phyloP scores from a whole-genome alignment of 2,888 invertebrate genomes.

The Drosophila phalerata region DNA sequence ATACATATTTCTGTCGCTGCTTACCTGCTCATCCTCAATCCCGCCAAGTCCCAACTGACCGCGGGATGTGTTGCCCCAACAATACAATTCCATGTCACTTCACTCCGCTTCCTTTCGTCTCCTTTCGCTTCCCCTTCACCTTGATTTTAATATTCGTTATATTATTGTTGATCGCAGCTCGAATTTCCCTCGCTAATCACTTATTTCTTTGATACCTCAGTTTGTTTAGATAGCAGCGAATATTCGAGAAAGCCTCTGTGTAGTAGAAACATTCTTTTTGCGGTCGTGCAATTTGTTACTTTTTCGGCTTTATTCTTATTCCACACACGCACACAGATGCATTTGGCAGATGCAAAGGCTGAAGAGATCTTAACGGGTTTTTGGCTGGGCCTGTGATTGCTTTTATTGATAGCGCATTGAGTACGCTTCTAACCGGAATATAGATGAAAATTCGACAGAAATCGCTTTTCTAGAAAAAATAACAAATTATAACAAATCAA shows the following conservation, averaged over 20 bases:
- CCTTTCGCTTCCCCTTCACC: not conserved
- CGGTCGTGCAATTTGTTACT: conserved; percentile 17
- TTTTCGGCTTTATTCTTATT: conserved; percentile 8
- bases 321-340: conserved; percentile 24
- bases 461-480: conserved; percentile 51
- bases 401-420: conserved; percentile 21
- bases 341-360: conserved; percentile 11
- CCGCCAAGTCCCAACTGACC: conserved; percentile 93
- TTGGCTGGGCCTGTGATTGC: not conserved
- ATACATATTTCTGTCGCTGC: not conserved
- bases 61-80: conserved; percentile 92
- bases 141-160: not conserved
- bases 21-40: conserved; percentile 89
- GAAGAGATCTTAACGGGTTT: conserved; percentile 7
- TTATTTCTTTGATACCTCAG: not conserved
- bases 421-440: conserved; percentile 36
- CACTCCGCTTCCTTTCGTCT: not conserved
- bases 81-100: conserved; percentile 86
- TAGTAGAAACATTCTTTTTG: conserved; percentile 34
- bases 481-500: conserved; percentile 70
- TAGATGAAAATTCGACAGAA: conserved; percentile 35
- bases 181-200: not conserved
- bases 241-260: conserved; percentile 57
- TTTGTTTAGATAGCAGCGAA: conserved; percentile 36
- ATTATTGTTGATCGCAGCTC: conserved; percentile 5